Percentiles rank a stretch among this genome's conserved stretches.
These are phyloP conservation scores for Terrapene triunguis DNA, from an alignment of 2,113 vertebrate species.

Conservation along the genomic window DNA sequence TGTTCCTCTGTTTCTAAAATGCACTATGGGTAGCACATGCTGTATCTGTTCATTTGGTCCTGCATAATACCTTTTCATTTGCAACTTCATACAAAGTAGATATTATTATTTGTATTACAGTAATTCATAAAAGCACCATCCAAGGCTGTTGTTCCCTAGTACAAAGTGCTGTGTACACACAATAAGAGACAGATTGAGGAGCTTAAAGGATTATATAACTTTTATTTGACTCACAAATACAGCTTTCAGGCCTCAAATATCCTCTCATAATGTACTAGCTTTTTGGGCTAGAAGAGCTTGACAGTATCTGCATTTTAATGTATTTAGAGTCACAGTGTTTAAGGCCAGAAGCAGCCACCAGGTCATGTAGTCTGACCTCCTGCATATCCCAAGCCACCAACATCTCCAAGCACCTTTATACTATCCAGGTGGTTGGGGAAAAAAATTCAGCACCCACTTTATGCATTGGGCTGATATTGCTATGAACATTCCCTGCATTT, in stretches of 20 bases:
- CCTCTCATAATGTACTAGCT: not conserved
- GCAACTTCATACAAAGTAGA: not conserved
- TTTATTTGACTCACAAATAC: not conserved
- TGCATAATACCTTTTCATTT: not conserved
- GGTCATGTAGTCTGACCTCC: too few relatives aligned
- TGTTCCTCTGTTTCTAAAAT: not conserved
- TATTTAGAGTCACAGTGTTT: not conserved
- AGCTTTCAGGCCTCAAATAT: not conserved
- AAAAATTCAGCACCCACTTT: not conserved
- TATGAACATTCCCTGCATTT: conserved; percentile 18
- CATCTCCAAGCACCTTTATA: too few relatives aligned
- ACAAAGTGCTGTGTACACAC: not conserved
- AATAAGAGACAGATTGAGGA: not conserved
- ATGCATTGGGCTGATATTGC: not conserved
- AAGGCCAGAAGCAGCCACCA: too few relatives aligned
- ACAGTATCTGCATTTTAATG: not conserved
- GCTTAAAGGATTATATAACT: not conserved
- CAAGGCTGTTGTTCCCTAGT: not conserved
- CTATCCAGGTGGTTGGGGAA: not conserved
- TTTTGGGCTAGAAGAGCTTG: not conserved
- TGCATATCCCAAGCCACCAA: too few relatives aligned
- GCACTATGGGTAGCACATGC: not conserved
- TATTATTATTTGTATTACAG: not conserved
- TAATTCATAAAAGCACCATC: not conserved
- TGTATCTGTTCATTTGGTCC: not conserved